Evolutionary conservation across 1,140 invertebrate species (phyloP).

Genomic region (Amyelois transitella): DNA sequence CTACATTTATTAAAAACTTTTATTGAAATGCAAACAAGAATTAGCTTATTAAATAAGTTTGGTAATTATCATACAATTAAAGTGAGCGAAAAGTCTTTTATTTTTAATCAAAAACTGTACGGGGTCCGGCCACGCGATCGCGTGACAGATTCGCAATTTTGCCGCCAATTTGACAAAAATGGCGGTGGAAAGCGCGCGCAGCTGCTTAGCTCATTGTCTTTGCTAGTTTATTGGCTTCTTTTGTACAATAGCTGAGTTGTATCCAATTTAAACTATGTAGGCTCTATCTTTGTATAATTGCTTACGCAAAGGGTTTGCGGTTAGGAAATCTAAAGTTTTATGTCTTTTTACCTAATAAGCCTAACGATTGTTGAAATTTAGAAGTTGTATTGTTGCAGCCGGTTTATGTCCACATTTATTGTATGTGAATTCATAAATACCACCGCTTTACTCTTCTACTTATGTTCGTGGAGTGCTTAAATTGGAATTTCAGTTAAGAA

Average conservation of each 20-base stretch:
- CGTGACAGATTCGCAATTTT: constrained; percentile 32
- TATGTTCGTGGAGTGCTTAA: too few relatives aligned
- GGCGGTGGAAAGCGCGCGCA: constrained; percentile 37
- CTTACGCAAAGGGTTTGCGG: constrained; percentile 25
- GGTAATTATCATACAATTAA: too few relatives aligned
- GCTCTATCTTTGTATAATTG: constrained; percentile 35
- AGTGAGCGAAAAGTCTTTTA: background rate
- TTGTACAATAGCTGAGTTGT: constrained; percentile 26
- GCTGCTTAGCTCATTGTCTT: constrained; percentile 24
- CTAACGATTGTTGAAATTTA: background rate
- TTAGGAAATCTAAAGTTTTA: background rate
- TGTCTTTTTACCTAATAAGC: background rate
- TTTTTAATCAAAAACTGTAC: constrained; percentile 13
- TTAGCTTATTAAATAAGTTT: too few relatives aligned
- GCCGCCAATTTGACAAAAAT: constrained; percentile 46
- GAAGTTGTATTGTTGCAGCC: too few relatives aligned
- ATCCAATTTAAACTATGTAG: constrained; percentile 22
- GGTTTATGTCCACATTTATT: too few relatives aligned
- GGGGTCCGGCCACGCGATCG: constrained; percentile 35
- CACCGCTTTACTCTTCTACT: too few relatives aligned
- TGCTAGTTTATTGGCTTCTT: constrained; percentile 23
- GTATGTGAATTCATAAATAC: too few relatives aligned
- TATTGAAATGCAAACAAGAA: too few relatives aligned
- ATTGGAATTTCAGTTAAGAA: too few relatives aligned
- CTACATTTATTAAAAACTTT: too few relatives aligned